phyloP scores from a whole-genome alignment of 2,113 vertebrate genomes.

The Oreochromis aureus region DNA sequence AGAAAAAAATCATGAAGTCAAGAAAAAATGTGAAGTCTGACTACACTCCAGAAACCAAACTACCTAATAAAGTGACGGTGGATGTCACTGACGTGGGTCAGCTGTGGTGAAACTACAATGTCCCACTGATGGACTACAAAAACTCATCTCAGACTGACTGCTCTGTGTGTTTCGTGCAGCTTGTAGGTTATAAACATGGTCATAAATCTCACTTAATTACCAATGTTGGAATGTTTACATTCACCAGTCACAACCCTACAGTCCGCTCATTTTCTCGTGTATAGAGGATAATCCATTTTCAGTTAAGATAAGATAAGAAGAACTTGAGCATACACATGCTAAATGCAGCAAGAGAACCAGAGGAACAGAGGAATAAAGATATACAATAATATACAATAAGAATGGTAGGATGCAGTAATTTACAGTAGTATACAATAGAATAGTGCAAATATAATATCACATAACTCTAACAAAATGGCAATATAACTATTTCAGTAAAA shows the following conservation, averaged over 20 bases:
- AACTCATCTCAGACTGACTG: neutral
- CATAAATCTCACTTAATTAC: neutral
- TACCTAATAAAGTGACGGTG: accelerated
- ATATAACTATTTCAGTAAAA: neutral
- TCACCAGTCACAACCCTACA: no score
- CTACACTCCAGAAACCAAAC: neutral
- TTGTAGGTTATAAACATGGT: neutral
- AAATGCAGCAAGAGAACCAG: neutral
- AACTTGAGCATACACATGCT: no score
- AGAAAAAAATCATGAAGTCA: neutral
- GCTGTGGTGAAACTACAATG: neutral
- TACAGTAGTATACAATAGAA: neutral
- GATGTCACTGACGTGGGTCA: neutral
- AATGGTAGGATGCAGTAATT: neutral
- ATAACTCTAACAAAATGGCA: neutral
- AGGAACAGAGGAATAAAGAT: neutral
- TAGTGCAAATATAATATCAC: accelerated
- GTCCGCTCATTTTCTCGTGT: no score
- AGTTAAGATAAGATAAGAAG: no score
- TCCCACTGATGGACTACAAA: neutral
- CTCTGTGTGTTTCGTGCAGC: neutral
- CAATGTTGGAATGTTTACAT: neutral
- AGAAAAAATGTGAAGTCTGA: neutral
- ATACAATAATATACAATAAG: neutral
- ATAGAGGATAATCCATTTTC: no score